Evolutionary conservation across 2,888 invertebrate genomes (phyloP).

Genomic region (Andricus curvator): DNA sequence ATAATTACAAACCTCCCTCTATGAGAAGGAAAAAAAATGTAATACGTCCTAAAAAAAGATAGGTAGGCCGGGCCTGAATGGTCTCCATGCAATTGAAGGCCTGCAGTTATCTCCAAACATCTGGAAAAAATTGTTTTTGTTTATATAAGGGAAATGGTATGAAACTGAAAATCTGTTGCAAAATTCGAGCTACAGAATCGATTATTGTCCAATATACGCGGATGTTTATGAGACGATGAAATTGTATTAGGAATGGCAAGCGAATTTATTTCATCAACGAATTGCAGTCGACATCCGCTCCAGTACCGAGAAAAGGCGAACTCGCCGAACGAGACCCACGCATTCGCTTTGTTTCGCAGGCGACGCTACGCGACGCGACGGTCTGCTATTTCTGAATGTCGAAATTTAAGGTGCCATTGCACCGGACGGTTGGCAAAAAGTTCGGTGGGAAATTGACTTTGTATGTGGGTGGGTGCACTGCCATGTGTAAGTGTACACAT

Average conservation of each 20-base stretch:
- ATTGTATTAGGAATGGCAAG: conserved; percentile 19
- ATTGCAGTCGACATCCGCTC: conserved; percentile 37
- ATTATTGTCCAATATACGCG: background rate
- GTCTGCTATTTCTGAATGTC: conserved; percentile 40
- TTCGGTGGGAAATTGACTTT: conserved; percentile 3
- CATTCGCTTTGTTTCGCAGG: conserved; percentile 36
- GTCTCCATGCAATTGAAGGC: too few relatives aligned
- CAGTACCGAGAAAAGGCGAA: conserved; percentile 7
- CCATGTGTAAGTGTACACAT: background rate
- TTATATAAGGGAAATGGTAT: too few relatives aligned
- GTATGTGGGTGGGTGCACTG: background rate
- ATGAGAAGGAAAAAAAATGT: too few relatives aligned
- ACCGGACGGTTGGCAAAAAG: conserved; percentile 27
- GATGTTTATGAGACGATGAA: conserved; percentile 21
- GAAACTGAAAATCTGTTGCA: too few relatives aligned
- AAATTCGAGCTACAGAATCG: too few relatives aligned
- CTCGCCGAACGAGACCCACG: conserved; percentile 18
- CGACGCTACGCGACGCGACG: conserved; percentile 39
- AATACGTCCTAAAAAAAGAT: too few relatives aligned
- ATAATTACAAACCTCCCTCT: too few relatives aligned
- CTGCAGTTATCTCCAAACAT: too few relatives aligned
- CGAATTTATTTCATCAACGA: conserved; percentile 30
- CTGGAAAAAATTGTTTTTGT: too few relatives aligned
- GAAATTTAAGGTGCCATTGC: conserved; percentile 42
- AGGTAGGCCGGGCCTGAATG: too few relatives aligned